Evolutionary conservation across 2,888 invertebrate species (phyloP).

Genomic region (Macroteleia sp.): DNA sequence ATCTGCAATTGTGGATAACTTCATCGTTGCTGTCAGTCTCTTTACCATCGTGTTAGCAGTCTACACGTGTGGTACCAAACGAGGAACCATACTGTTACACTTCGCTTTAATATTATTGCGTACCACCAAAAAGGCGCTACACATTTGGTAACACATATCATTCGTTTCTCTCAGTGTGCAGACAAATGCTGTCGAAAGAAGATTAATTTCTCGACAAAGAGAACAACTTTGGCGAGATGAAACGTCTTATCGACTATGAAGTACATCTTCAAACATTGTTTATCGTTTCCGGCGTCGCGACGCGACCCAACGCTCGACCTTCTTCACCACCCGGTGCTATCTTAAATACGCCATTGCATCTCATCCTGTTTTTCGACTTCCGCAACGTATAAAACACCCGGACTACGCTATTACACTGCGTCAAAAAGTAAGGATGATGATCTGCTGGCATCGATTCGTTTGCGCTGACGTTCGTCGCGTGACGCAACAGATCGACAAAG

Average conservation of each 20-base stretch:
- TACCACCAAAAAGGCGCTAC: too few species aligned
- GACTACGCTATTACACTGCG: conserved; percentile 16
- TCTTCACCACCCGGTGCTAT: conserved; percentile 52
- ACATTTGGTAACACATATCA: too few species aligned
- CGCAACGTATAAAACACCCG: conserved; percentile 74
- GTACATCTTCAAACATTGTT: conserved; percentile 48
- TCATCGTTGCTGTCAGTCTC: too few species aligned
- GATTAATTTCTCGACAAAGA: too few species aligned
- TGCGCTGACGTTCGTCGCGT: conserved; percentile 1
- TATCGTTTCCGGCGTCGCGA: conserved; percentile 68
- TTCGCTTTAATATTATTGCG: too few species aligned
- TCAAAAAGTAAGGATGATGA: conserved; percentile 32
- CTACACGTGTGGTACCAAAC: too few species aligned
- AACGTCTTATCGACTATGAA: conserved; percentile 69
- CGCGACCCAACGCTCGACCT: conserved; percentile 5
- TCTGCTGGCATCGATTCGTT: conserved; percentile 1
- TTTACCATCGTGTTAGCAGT: too few species aligned
- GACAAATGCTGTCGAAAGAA: too few species aligned
- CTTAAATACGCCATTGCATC: conserved; percentile 68
- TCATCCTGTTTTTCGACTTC: conserved; percentile 77
- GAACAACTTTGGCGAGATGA: conserved; percentile 39
- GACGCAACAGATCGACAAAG: conserved; percentile 35
- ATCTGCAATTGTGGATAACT: too few species aligned
- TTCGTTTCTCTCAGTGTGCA: too few species aligned
- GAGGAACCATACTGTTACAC: too few species aligned